Evolutionary conservation across 2,113 vertebrate species (phyloP).

Genomic region (Thunnus maccoyii): DNA sequence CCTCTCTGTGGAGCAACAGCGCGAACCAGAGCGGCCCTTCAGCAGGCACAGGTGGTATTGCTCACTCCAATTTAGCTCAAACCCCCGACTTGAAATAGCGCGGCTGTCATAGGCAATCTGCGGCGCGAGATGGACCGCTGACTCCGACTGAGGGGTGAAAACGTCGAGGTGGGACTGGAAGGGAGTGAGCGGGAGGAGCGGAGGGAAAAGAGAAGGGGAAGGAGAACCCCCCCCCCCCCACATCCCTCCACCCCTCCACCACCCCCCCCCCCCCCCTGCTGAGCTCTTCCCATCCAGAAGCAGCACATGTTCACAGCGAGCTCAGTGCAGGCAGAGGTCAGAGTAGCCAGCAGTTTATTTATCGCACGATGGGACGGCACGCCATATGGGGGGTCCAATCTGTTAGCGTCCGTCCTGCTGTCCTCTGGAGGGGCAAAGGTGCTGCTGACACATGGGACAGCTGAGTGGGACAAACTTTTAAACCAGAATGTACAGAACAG

Average conservation of each 20-base stretch:
- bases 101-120: slow-evolving; percentile 84
- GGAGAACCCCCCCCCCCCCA: slow-evolving; percentile 9
- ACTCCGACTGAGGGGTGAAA: slow-evolving; percentile 47
- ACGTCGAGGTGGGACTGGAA: slow-evolving; percentile 17
- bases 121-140: slow-evolving; percentile 76
- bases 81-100: slow-evolving; percentile 81
- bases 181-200: slow-evolving; percentile 1
- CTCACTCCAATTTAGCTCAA: slow-evolving; percentile 87
- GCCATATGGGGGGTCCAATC: slow-evolving; percentile 64
- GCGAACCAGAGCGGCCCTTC: slow-evolving; percentile 71
- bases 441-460: slow-evolving; percentile 37
- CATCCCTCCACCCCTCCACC: not conserved
- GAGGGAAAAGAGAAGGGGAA: slow-evolving; percentile 42
- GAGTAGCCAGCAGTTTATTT: slow-evolving; percentile 75
- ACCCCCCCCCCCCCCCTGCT: slow-evolving; percentile 28
- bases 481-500: not conserved
- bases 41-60: slow-evolving; percentile 85
- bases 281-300: slow-evolving; percentile 60
- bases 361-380: slow-evolving; percentile 33
- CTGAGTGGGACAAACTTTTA: slow-evolving; percentile 33
- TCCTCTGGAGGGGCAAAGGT: slow-evolving; percentile 47
- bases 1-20: slow-evolving; percentile 60
- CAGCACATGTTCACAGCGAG: slow-evolving; percentile 68
- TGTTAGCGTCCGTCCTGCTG: slow-evolving; percentile 53
- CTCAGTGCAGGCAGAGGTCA: slow-evolving; percentile 68